phyloP scores from a whole-genome alignment of 2,113 vertebrate genomes.

The Perca schrenkii region DNA sequence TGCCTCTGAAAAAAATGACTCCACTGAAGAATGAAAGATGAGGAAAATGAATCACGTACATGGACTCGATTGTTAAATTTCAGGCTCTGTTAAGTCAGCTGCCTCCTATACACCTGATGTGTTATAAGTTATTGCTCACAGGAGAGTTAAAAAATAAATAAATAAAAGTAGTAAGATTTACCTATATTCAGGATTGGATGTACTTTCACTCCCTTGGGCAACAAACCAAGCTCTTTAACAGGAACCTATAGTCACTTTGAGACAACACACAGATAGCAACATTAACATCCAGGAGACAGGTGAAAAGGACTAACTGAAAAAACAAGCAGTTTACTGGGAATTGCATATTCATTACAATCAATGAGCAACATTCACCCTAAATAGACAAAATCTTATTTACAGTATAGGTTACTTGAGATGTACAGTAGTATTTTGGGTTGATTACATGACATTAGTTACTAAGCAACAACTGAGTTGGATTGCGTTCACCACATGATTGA shows the following conservation, averaged over 20 bases:
- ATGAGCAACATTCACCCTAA: constrained; percentile 75
- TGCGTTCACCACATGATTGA: constrained; percentile 36
- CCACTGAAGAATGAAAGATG: constrained; percentile 3
- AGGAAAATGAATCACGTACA: constrained; percentile 36
- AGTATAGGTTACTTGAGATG: constrained; percentile 77
- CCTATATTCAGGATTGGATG: neutral
- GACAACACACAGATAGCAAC: neutral
- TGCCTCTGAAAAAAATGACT: constrained; percentile 39
- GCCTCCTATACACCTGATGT: constrained; percentile 25
- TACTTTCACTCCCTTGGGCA: neutral
- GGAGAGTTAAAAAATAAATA: neutral
- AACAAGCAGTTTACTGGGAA: constrained; percentile 80
- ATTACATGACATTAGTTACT: constrained; percentile 76
- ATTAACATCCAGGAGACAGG: neutral
- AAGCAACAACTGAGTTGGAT: constrained; percentile 81
- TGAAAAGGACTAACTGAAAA: constrained; percentile 62
- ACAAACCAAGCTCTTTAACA: neutral
- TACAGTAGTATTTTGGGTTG: constrained; percentile 76
- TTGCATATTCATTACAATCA: constrained; percentile 81
- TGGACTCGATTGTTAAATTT: constrained; percentile 27
- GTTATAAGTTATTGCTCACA: neutral
- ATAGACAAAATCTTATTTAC: constrained; percentile 82
- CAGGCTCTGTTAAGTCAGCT: constrained; percentile 20
- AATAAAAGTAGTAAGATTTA: no score
- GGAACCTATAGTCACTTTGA: neutral